Evolutionary conservation across 2,797 vertebrate genomes (phyloP).

Genomic region (Kryptolebias ocellatus): DNA sequence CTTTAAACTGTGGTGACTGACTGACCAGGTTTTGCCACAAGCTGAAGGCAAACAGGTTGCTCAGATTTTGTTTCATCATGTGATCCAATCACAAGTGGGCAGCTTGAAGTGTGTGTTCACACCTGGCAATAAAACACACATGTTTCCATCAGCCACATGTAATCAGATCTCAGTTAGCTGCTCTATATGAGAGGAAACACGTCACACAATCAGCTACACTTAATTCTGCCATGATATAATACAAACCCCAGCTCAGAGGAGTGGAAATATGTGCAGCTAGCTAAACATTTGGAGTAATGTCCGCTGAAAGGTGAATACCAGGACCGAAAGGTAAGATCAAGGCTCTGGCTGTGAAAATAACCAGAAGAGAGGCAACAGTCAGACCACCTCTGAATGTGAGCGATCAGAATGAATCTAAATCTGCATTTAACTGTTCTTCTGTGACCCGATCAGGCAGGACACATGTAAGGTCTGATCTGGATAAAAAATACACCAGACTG

Average conservation of each 20-base stretch:
- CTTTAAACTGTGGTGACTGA: slow-evolving; percentile 22
- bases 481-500: slow-evolving; percentile 1
- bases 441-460: background rate
- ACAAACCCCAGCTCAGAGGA: background rate
- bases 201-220: background rate
- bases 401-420: background rate
- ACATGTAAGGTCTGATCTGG: background rate
- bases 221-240: background rate
- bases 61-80: no score
- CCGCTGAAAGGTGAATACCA: background rate
- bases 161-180: no score
- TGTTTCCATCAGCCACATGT: no score
- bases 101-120: no score
- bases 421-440: no score
- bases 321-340: background rate
- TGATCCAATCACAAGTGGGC: no score
- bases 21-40: slow-evolving; percentile 14
- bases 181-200: no score
- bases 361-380: background rate
- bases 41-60: slow-evolving; percentile 26
- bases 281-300: background rate
- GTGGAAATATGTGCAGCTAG: background rate
- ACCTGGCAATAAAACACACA: no score
- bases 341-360: background rate
- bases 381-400: background rate